Base-by-base conservation (phyloP, 2,113 vertebrate genomes). In the Nibea coibor region DNA sequence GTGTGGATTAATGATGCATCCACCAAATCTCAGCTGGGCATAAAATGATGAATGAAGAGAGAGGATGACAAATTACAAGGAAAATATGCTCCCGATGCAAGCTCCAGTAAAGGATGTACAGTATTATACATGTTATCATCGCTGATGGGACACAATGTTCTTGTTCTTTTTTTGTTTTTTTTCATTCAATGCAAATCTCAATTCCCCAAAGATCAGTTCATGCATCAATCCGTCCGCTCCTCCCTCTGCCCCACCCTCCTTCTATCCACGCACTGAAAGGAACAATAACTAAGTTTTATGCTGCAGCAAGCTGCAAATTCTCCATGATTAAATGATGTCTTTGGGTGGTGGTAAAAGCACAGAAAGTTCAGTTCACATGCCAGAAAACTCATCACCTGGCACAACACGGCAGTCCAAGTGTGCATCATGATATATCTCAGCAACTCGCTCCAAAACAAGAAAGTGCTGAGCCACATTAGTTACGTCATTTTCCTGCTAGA, bases 1-100 rank as follows among this genome's bases (percentile, higher is more conserved):
- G 83, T 9, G 12, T 51, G 83, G 88, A 87, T 92, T 90, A 89
- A 86, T 74, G 79, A 62, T 62, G 81, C 71, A 57, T 72, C 78
- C 68, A 80, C 58, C 69, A 84, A 74, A 88, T 82, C 76, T 88
- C 26, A 70, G 70, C 64, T 59, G 75, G 61, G 80, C 68, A 86
- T 51, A 57, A 66, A 78, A 67, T 1, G 56, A 26, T 28, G 58
- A 59, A 69, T 73, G 70, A 64, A 28, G 78, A 82, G 50, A 64
- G 51, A 62, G 65, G 69, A 75, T 75, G 75, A 89, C 59, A 86
- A 58, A 81, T 80, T 35, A 53, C 20, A 28, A 69, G 70, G 57
- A 76, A 75, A 78, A 68, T 58, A 17, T 73, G 7, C 42, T 75
- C 31, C 64, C 31, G 42, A 20, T 43, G 10, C 28, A 72, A 80